Base-by-base conservation (phyloP, 1,140 invertebrate genomes). In the Leptopilina clavipes region DNA sequence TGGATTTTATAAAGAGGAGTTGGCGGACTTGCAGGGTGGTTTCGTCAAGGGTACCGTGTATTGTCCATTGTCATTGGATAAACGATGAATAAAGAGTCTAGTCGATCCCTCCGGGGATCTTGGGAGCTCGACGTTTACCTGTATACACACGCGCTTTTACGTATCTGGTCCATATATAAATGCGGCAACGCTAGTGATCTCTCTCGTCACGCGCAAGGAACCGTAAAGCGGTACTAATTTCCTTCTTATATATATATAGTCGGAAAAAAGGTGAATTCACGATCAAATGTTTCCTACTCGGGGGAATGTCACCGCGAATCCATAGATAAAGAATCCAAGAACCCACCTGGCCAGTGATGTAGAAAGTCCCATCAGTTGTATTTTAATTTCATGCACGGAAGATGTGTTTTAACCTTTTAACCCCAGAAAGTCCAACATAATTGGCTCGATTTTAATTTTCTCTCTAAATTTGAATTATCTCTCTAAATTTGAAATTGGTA, bases 181-280 rank as follows among this genome's bases (percentile, higher is more conserved):
- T 44, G 48, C 44, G 52, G 74, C 71, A 71, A 56, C 19, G 44
- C 74, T 44, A 18, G 65, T 72, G 31, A 65, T 65, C 56, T 65
- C 56, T 65, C 56, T 65, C 56, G 56, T 65, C 56, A 71, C 70
- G 70, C 56, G 75, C 70, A 76, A 71, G 74, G 17, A 75, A 75
- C 74, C 74, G 74, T 75, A 76, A 72, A 73, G 76, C 76, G 76
- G 76, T 74, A 78, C 76, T 78, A 78, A 78, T 78, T 78, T 78
- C 40, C 71, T 65, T 12, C 43, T 70, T 65, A 37, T 71, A 40
- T 40, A 9, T 8, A 40, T 40, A 12, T 14, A 2, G 44, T 12
- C 45, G 31, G 71, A 54, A 43, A 71, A 75, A 75, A 75, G 52
- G 70, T 71, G 73, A 75, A 65, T 65, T n/a, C 56, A 12, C 25